Evolutionary conservation across 2,888 invertebrate species (phyloP), one percentile per base, ranked within the genome.

Genomic region (Sinhomidia bicolor): DNA sequence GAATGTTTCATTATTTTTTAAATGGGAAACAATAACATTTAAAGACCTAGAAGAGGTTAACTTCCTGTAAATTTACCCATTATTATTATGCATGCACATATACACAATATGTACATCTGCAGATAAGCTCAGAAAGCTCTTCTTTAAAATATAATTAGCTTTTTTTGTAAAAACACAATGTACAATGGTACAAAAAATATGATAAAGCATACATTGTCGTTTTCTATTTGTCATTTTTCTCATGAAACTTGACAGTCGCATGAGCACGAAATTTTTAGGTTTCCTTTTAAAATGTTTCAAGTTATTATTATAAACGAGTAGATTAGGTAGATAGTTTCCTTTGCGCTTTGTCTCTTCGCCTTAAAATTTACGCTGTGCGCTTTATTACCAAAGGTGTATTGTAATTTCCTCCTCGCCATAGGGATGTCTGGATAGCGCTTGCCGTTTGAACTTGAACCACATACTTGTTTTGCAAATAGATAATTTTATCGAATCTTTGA

Each of bases 1-100:
- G 68, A 65, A 84, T 36, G 44, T 71, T 76, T 32, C 74, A 71
- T 71, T 71, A 17, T 71, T 71, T 41, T 29, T 44, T 17, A 71
- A 71, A 32, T n/a, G 26, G 17, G 41, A 71, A 71, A 71, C 71
- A 71, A 17, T 44, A 71, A 71, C 71, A 71, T 36, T 57, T n/a
- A 44, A 71, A 36, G 71, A 71, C 71, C 20, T 71, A 23, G 20
- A 36, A 44, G 32, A 65, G 32, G 71, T 41, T 17, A 23, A 36
- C 41, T 71, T 68, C 65, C 65, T 71, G 44, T 71, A 20, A 71
- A 71, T 71, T n/a, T 36, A 36, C 17, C 23, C 36, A 44, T 71
- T 23, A n/a, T n/a, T n/a, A n/a, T 23, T 57, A 54, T 68, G 68
- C 36, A 68, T 32, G 65, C 36, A 65, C 36, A 26, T 62, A n/a